Base-by-base conservation (phyloP, 2,113 vertebrate genomes). In the Malaclemys terrapin region DNA sequence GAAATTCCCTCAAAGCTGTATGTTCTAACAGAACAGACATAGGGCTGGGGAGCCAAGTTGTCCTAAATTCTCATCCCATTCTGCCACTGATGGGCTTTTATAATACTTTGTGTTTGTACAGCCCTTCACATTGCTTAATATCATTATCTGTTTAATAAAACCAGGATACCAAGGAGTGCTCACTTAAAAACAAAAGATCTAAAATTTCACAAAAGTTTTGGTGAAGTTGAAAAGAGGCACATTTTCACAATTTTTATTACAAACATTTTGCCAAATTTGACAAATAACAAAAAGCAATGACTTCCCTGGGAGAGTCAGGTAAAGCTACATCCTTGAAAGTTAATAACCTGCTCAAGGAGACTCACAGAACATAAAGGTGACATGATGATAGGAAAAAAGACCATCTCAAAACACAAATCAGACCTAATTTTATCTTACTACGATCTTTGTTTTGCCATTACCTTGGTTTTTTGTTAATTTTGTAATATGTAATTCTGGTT, bases 41-140 rank as follows among this genome's bases (percentile, higher is more conserved):
- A 12, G 57, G 1, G 14, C 6, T 50, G n/a, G 8, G 9, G 3
- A 89, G 3, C 49, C 1, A 91, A 49, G 6, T 0, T 69, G 7
- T 1, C 35, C 10, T 80, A 2, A 1, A 86, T 69, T 59, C 50
- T 45, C 47, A 54, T 7, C 10, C 35, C 19, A 38, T 38, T 38
- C 65, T 38, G 65, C 65, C 84, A 17, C 1, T 54, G 16, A 38
- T 45, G 45, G 9, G 86, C 45, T 14, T 14, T 29, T 78, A 27
- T 3, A 75, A 62, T 24, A 59, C 1, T 56, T 82, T 76, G 4
- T 0, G 80, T 94, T 78, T 52, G n/a, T 83, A 0, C 14, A 35
- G 5, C 1, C 47, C 87, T 96, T 84, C 92, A 0, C 5, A 65
- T 78, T 52, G 4, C 3, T 85, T 5, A 89, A 85, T 65, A 20